Percentiles rank a stretch among this genome's conserved stretches.
Conservation (phyloP, 2,797 vertebrate genomes). For the Gymnocypris eckloni region DNA sequence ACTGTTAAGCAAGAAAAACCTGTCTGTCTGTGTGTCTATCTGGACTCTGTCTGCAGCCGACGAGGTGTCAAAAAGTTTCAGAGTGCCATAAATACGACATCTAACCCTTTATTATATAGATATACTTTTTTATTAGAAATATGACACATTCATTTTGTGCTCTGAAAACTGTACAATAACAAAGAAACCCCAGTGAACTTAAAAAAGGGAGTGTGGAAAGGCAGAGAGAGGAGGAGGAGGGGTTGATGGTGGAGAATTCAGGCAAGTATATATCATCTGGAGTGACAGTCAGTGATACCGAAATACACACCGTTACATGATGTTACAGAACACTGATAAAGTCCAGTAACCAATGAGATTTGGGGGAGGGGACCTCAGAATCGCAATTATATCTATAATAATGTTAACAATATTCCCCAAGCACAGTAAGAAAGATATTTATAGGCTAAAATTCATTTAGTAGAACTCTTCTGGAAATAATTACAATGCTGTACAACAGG, state of each 20-base stretch:
- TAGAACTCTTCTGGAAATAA: conserved; percentile 89
- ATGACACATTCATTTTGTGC: conserved; percentile 96
- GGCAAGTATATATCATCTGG: conserved; percentile 76
- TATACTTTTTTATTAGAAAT: conserved; percentile 94
- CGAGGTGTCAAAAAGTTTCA: background rate
- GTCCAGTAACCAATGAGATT: conserved; percentile 76
- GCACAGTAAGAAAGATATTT: conserved; percentile 93
- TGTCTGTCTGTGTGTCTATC: background rate
- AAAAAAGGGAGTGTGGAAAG: conserved; percentile 70
- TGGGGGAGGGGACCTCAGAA: conserved; percentile 66
- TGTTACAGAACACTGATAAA: conserved; percentile 82
- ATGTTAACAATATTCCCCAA: conserved; percentile 83
- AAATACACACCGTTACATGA: conserved; percentile 84
- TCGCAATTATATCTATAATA: conserved; percentile 75
- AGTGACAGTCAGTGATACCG: conserved; percentile 79
- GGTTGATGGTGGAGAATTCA: conserved; percentile 50
- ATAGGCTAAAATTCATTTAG: conserved; percentile 91
- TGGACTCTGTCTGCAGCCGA: background rate
- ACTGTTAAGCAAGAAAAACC: no score
- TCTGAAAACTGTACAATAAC: conserved; percentile 96
- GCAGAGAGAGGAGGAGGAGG: conserved; percentile 13
- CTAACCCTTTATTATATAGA: conserved; percentile 75
- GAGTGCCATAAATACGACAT: conserved; percentile 51
- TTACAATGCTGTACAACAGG: conserved; percentile 93
- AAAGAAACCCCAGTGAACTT: conserved; percentile 80